Evolutionary conservation across 1,140 invertebrate species (phyloP).

Genomic region (Popillia japonica): DNA sequence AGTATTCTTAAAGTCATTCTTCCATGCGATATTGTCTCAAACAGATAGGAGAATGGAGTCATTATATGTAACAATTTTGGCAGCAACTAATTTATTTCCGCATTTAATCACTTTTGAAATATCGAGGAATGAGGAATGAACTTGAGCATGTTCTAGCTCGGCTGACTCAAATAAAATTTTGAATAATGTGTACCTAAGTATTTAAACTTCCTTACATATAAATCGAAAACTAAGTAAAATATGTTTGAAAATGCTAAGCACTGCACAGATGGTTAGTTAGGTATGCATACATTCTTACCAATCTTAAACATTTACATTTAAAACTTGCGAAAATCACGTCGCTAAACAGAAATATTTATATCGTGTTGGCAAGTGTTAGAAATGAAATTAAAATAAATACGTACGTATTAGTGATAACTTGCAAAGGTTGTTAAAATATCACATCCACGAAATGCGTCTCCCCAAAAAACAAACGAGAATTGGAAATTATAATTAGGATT

Average conservation of each 20-base stretch:
- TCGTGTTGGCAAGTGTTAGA: slow-evolving; percentile 1
- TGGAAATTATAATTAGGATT: slow-evolving; percentile 26
- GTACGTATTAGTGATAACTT: not conserved
- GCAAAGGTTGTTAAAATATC: slow-evolving; percentile 23
- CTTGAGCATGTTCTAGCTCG: too few species aligned
- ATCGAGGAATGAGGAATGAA: too few species aligned
- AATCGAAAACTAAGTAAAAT: too few species aligned
- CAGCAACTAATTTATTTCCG: too few species aligned
- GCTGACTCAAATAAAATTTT: not conserved
- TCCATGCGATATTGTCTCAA: too few species aligned
- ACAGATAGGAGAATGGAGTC: too few species aligned
- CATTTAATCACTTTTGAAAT: too few species aligned
- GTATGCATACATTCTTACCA: not conserved
- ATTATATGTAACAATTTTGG: too few species aligned
- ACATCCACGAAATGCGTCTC: not conserved
- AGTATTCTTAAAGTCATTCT: too few species aligned
- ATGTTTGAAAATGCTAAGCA: not conserved
- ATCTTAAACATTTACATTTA: slow-evolving; percentile 12
- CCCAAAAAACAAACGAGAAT: not conserved
- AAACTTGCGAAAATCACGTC: not conserved
- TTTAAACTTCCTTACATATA: too few species aligned
- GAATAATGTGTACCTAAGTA: not conserved
- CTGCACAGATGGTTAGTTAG: not conserved
- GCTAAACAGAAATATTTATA: slow-evolving; percentile 1
- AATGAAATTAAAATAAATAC: not conserved